Conservation (phyloP, 1,140 invertebrate species). For the Anoplolepis gracilipes region DNA sequence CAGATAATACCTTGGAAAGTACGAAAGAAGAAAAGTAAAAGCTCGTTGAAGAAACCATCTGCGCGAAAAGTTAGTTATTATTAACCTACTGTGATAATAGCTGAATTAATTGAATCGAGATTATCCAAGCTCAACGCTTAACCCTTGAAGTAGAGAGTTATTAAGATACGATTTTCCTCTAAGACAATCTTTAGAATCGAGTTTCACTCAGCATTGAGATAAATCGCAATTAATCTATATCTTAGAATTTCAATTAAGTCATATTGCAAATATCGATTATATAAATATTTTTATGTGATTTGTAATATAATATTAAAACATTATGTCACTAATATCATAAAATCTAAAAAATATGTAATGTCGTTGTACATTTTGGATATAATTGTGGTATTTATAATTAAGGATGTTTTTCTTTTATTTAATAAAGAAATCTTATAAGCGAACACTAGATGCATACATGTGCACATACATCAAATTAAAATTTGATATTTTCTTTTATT, state of each 20-base stretch:
- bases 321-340: not conserved
- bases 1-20: slow-evolving; percentile 2
- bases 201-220: slow-evolving; percentile 35
- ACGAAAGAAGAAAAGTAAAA: slow-evolving; percentile 25
- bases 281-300: not conserved
- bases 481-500: not conserved
- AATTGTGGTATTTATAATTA: not conserved
- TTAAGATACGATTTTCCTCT: slow-evolving; percentile 56
- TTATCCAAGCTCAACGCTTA: slow-evolving; percentile 55
- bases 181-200: slow-evolving; percentile 57
- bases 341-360: not conserved
- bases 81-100: slow-evolving; percentile 51
- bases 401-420: not conserved
- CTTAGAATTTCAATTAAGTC: slow-evolving; percentile 9
- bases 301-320: not conserved
- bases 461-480: not conserved
- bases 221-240: slow-evolving; percentile 47
- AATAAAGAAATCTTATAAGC: not conserved
- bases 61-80: slow-evolving; percentile 42
- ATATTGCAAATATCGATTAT: not conserved
- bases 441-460: not conserved
- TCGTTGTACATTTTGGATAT: not conserved
- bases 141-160: slow-evolving; percentile 53
- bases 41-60: slow-evolving; percentile 38
- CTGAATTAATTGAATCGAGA: slow-evolving; percentile 61